These are phyloP conservation scores for Centropus unirufus DNA, from an alignment of 2,113 vertebrate species.

Conservation along the genomic window DNA sequence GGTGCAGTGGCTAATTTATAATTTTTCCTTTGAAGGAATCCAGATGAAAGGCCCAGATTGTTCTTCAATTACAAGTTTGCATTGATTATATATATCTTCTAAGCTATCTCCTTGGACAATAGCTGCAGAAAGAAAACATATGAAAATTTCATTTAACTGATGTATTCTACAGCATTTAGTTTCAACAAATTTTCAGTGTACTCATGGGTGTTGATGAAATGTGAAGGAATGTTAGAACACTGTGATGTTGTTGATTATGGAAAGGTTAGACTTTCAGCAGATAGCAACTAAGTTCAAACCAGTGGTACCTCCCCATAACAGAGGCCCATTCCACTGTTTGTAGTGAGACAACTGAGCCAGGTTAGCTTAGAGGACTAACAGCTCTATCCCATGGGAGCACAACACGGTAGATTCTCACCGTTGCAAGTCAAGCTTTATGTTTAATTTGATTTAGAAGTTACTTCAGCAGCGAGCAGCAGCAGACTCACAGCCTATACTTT, in stretches of 20 bases:
- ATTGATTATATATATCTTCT: slow-evolving; percentile 98
- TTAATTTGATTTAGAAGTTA: not conserved
- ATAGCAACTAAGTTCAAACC: not conserved
- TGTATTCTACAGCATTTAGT: not conserved
- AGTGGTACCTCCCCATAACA: not conserved
- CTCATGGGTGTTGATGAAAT: not conserved
- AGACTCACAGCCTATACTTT: not conserved
- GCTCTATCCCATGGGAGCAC: not conserved
- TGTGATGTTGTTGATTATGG: not conserved
- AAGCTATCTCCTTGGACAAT: slow-evolving; percentile 97
- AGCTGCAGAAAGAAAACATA: slow-evolving; percentile 79
- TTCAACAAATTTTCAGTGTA: not conserved
- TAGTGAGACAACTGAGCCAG: not conserved
- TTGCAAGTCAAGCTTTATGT: not conserved
- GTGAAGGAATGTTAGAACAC: not conserved
- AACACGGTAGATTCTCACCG: not conserved
- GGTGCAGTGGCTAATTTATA: slow-evolving; percentile 87
- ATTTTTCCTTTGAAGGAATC: slow-evolving; percentile 98
- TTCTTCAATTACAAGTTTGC: slow-evolving; percentile 98
- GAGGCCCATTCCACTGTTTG: not conserved
- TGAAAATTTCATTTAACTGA: slow-evolving; percentile 16
- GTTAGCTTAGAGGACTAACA: not conserved
- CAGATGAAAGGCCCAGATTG: slow-evolving; percentile 98
- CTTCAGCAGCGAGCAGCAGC: not conserved
- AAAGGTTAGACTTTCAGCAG: not conserved